These are phyloP conservation scores for Stenodera caucasica DNA, from an alignment of 2,888 invertebrate species.

Conservation along the genomic window DNA sequence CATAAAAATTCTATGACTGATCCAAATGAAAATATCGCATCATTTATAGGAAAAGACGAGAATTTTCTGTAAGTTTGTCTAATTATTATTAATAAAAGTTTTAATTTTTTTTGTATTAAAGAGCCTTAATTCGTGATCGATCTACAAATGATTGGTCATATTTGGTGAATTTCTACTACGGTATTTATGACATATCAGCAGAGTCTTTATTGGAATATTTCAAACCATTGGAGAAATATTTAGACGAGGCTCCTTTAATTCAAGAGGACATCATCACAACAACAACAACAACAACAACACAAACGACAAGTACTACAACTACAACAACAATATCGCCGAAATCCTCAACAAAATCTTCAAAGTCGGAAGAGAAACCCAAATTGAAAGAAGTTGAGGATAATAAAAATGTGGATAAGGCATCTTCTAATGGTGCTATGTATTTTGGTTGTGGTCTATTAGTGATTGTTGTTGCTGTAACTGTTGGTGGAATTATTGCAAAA, in stretches of 20 bases:
- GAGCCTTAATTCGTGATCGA: conserved; percentile 52
- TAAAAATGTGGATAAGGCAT: not conserved
- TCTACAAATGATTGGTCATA: conserved; percentile 55
- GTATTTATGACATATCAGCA: conserved; percentile 57
- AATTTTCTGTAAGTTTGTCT: conserved; percentile 40
- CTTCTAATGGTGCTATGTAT: conserved; percentile 27
- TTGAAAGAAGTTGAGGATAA: conserved; percentile 8
- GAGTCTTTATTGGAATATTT: conserved; percentile 62
- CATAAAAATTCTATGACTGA: conserved; percentile 29
- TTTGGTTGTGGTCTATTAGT: conserved; percentile 28
- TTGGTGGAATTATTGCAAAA: conserved; percentile 14
- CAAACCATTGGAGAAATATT: conserved; percentile 60
- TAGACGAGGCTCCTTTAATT: conserved; percentile 55
- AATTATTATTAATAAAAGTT: not conserved
- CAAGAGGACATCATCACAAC: conserved; percentile 30
- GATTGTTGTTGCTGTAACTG: conserved; percentile 15
- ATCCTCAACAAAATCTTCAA: not conserved
- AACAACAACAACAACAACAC: conserved; percentile 23
- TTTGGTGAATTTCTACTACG: conserved; percentile 58
- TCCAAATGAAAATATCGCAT: conserved; percentile 21
- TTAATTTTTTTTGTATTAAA: conserved; percentile 22
- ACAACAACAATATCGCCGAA: conserved; percentile 2
- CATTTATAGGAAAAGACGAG: conserved; percentile 34
- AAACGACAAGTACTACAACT: conserved; percentile 16
- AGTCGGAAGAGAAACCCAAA: not conserved